These are phyloP conservation scores for Aleadryas rufinucha DNA, from an alignment of 2,113 vertebrate genomes.

Conservation along the genomic window DNA sequence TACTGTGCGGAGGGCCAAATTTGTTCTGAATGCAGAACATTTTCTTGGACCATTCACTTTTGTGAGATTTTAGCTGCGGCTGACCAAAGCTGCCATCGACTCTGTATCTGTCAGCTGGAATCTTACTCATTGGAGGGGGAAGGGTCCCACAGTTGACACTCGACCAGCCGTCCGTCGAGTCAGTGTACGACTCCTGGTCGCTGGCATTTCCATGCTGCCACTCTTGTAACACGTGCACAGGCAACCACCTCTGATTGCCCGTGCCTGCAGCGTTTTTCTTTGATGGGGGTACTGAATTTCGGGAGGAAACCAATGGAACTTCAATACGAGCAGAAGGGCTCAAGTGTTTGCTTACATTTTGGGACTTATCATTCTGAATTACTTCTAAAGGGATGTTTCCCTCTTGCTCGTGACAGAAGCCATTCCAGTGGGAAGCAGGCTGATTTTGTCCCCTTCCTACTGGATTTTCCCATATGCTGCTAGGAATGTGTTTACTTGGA, in stretches of 20 bases:
- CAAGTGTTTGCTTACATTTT: conserved; percentile 69
- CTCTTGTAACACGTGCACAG: conserved; percentile 89
- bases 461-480: conserved; percentile 79
- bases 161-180: conserved; percentile 97
- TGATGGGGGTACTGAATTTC: conserved; percentile 76
- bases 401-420: conserved; percentile 81
- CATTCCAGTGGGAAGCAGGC: conserved; percentile 77
- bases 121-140: conserved; percentile 97
- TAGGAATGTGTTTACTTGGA: conserved; percentile 76
- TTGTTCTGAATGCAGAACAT: conserved; percentile 82
- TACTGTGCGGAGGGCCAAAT: conserved; percentile 76
- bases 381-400: conserved; percentile 68
- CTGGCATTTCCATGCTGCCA: conserved; percentile 88
- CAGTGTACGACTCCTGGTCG: conserved; percentile 95
- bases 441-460: conserved; percentile 74
- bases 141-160: conserved; percentile 95
- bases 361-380: conserved; percentile 79
- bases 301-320: conserved; percentile 71
- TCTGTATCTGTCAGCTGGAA: conserved; percentile 93
- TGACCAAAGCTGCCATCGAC: conserved; percentile 81
- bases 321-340: conserved; percentile 78
- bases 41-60: conserved; percentile 89
- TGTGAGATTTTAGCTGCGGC: conserved; percentile 74
- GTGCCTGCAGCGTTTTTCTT: conserved; percentile 66
- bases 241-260: conserved; percentile 84